phyloP scores from a whole-genome alignment of 2,888 invertebrate species.

The Sarcophaga caerulescens region DNA sequence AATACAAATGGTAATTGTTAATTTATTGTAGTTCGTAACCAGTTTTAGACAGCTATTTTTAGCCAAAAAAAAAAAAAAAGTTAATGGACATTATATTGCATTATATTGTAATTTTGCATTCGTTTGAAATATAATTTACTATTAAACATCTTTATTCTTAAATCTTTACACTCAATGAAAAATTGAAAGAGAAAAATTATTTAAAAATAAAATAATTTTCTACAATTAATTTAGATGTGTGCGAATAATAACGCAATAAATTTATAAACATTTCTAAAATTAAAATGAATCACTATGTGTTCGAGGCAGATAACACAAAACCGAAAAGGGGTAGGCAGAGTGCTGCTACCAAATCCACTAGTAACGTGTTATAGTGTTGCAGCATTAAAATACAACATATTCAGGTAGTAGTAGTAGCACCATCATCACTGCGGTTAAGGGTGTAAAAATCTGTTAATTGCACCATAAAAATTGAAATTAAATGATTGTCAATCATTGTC shows the following conservation, averaged over 20 bases:
- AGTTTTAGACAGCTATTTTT: no score
- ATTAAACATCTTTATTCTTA: background rate
- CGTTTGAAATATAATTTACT: background rate
- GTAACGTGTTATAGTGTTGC: background rate
- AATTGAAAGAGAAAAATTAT: background rate
- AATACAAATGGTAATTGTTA: no score
- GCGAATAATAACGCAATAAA: background rate
- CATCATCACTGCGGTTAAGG: background rate
- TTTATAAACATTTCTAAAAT: background rate
- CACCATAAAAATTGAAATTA: background rate
- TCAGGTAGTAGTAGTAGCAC: background rate
- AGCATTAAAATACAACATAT: background rate
- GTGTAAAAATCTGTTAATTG: background rate
- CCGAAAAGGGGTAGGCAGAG: background rate
- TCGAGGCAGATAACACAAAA: background rate
- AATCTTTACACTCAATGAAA: background rate
- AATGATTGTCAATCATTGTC: background rate
- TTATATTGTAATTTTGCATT: background rate
- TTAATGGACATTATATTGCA: background rate
- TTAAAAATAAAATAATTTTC: conserved; percentile 1
- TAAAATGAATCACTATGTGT: background rate
- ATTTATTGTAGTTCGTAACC: no score
- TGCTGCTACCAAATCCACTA: background rate
- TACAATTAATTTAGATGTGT: background rate
- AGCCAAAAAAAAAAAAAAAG: no score